A percentile compares a stretch with the other conserved stretches of the same genome.
Evolutionary conservation across 2,888 invertebrate species (phyloP).

Genomic region (Acrocyrtus sp.): DNA sequence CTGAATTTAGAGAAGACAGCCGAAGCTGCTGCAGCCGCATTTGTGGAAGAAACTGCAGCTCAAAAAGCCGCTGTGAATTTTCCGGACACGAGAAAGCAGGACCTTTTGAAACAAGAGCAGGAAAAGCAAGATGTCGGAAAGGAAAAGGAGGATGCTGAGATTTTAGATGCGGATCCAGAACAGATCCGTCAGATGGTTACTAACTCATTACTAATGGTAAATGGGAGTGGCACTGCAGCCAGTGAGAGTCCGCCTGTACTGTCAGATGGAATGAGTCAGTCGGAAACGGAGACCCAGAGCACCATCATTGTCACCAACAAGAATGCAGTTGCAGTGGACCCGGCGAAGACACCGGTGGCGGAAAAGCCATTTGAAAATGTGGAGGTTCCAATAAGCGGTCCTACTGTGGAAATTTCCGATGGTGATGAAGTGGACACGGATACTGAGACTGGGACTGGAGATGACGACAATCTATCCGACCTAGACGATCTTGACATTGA

Average conservation of each 20-base stretch:
- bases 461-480: constrained; percentile 48
- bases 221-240: background rate
- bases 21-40: no score
- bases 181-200: constrained; percentile 6
- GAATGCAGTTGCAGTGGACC: constrained; percentile 6
- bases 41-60: constrained; percentile 5
- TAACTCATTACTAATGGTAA: constrained; percentile 5
- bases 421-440: constrained; percentile 51
- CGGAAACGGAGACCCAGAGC: constrained; percentile 54
- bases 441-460: constrained; percentile 45
- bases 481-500: constrained; percentile 53
- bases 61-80: constrained; percentile 4
- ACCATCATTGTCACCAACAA: constrained; percentile 43
- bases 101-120: constrained; percentile 1
- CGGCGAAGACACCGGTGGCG: constrained; percentile 22
- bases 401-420: constrained; percentile 46
- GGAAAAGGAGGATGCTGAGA: constrained; percentile 19
- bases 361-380: constrained; percentile 37
- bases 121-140: constrained; percentile 32
- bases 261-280: constrained; percentile 47
- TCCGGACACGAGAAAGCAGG: constrained; percentile 3
- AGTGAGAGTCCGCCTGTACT: constrained; percentile 17
- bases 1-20: constrained; percentile 58
- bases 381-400: constrained; percentile 8
- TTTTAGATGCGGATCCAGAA: background rate